A percentile compares a stretch with the other conserved stretches of the same genome.
These are phyloP conservation scores for Pristionchus japonicus DNA, from an alignment of 2,888 invertebrate genomes.

Conservation along the genomic window DNA sequence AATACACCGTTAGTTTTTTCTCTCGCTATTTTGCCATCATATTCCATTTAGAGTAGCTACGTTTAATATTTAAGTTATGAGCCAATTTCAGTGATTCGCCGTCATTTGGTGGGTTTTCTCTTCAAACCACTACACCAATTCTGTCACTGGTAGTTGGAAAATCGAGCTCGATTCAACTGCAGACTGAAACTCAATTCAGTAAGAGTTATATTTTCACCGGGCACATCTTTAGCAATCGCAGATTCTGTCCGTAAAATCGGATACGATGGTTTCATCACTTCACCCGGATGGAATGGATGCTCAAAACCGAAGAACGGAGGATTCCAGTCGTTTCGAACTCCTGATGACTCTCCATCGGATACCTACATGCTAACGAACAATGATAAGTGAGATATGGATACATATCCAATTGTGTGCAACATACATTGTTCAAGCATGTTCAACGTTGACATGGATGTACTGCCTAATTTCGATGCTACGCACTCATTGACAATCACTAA, in stretches of 20 bases:
- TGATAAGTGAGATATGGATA: too few relatives aligned
- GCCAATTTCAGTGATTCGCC: neutral
- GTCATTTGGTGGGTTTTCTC: neutral
- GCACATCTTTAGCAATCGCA: too few relatives aligned
- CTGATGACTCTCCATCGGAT: neutral
- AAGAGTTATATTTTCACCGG: too few relatives aligned
- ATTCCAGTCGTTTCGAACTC: neutral
- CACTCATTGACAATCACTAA: neutral
- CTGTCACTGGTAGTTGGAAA: neutral
- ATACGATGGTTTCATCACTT: neutral
- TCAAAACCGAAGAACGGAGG: neutral
- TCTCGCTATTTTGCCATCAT: too few relatives aligned
- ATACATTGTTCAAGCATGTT: neutral
- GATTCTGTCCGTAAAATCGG: neutral
- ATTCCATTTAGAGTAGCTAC: too few relatives aligned
- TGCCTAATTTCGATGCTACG: neutral
- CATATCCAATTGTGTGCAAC: neutral
- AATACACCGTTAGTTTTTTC: neutral
- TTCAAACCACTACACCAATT: neutral
- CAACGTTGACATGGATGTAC: neutral
- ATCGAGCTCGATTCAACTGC: neutral
- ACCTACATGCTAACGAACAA: neutral
- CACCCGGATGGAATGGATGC: neutral
- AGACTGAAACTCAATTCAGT: neutral
- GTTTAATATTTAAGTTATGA: too few relatives aligned